Evolutionary conservation across 2,888 invertebrate genomes (phyloP), one percentile per base, ranked within the genome.

Genomic region (Dasypolia templi): DNA sequence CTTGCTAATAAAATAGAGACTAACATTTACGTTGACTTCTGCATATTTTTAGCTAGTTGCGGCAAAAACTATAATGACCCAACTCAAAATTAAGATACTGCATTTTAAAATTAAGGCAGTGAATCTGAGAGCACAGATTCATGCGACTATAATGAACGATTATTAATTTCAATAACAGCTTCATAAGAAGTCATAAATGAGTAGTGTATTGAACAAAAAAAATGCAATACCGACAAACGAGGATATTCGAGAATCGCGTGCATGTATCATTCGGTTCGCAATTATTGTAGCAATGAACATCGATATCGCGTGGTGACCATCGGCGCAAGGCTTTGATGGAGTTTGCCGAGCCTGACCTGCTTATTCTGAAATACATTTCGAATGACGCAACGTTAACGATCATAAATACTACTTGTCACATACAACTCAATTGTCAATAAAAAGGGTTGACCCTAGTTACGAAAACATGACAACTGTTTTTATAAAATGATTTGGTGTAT

Each of bases 211-310:
- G 81, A 87, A 84, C 74, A 80, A 89, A 89, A 88, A 73, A 87
- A 85, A 82, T 39, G 82, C 88, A 84, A 89, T 89, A 91, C 90
- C 89, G 88, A 90, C 89, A 89, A 89, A 91, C 88, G 82, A 79
- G 81, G 83, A 86, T 91, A 91, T 91, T 90, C 85, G 87, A 90
- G 88, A 87, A 92, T 94, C 91, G 94, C 93, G 94, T 94, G 95
- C 94, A 89, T 93, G 93, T 95, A 95, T 95, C 95, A 95, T 94
- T 95, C 91, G 90, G 89, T 89, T 91, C 88, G 93, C 92, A 94
- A 95, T 95, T 94, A 95, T 94, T 92, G 92, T 90, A 91, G 89
- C 91, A 85, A 87, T 91, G 91, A 93, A 95, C 95, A 95, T 90
- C 91, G 93, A 92, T 94, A 95, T 95, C 91, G 95, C 94, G 95